Conservation (phyloP, 1,140 invertebrate genomes). For the Ips typographus region DNA sequence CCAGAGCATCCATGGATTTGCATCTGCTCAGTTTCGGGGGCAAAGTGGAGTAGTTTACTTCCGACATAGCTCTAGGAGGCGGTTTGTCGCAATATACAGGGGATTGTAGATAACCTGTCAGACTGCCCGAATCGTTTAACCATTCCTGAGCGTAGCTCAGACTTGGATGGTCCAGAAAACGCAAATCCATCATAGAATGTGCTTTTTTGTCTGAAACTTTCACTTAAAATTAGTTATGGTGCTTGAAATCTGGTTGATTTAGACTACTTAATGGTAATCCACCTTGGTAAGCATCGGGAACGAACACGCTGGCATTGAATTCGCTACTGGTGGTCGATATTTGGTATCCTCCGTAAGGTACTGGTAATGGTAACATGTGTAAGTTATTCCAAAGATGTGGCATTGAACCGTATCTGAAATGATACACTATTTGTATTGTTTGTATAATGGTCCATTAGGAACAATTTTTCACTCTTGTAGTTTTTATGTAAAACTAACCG, state of each 20-base stretch:
- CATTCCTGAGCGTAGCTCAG: slow-evolving; percentile 39
- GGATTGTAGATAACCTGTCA: slow-evolving; percentile 28
- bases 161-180: slow-evolving; percentile 48
- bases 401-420: slow-evolving; percentile 44
- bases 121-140: slow-evolving; percentile 38
- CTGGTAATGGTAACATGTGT: slow-evolving; percentile 36
- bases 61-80: slow-evolving; percentile 25
- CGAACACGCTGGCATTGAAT: slow-evolving; percentile 61
- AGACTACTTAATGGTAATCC: neutral
- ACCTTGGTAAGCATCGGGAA: slow-evolving; percentile 46
- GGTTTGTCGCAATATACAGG: slow-evolving; percentile 8
- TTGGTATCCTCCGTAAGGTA: slow-evolving; percentile 43
- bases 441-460: too few relatives aligned
- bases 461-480: too few relatives aligned
- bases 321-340: slow-evolving; percentile 56
- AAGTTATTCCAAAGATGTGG: slow-evolving; percentile 48
- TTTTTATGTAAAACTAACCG: too few relatives aligned
- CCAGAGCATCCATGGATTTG: slow-evolving; percentile 46
- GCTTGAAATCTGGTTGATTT: too few relatives aligned
- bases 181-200: slow-evolving; percentile 60
- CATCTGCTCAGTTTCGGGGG: slow-evolving; percentile 42
- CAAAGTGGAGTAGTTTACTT: slow-evolving; percentile 28
- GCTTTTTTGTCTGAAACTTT: slow-evolving; percentile 51
- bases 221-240: neutral
- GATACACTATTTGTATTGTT: neutral